A percentile compares a stretch with the other conserved stretches of the same genome.
Conservation (phyloP, 2,113 vertebrate genomes). For the Chrysemys picta region DNA sequence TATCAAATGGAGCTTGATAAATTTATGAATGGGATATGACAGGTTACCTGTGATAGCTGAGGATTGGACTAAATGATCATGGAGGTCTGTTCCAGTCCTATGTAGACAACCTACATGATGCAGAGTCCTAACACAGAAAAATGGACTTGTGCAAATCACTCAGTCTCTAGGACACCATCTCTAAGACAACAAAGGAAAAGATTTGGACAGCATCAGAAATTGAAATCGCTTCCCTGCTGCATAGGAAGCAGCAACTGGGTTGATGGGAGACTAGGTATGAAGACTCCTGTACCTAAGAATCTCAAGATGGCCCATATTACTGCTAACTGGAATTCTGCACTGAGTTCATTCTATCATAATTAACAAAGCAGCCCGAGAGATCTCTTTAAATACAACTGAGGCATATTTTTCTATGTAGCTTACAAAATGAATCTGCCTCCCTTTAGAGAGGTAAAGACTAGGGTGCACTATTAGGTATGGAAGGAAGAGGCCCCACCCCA, state of each 20-base stretch:
- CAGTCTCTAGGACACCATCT: background rate
- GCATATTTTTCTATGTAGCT: no score
- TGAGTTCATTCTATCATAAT: background rate
- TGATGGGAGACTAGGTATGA: background rate
- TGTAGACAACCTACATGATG: background rate
- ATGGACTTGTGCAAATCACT: background rate
- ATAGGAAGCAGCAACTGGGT: background rate
- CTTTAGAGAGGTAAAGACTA: no score
- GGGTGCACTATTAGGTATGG: background rate
- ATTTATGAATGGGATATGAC: background rate
- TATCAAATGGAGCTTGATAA: background rate
- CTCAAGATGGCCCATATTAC: accelerated
- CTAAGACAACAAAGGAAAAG: background rate
- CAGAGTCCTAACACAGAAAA: background rate
- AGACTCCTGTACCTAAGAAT: background rate
- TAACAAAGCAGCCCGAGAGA: background rate
- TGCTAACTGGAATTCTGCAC: background rate
- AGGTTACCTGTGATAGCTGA: background rate
- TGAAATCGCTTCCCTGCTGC: background rate
- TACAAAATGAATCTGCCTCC: background rate
- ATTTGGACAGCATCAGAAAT: background rate
- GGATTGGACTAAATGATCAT: background rate
- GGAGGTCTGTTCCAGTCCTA: background rate
- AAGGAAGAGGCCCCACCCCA: background rate
- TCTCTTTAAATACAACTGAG: accelerated